Base-by-base conservation (phyloP, 1,140 invertebrate genomes). In the Macrobrachium nipponense region DNA sequence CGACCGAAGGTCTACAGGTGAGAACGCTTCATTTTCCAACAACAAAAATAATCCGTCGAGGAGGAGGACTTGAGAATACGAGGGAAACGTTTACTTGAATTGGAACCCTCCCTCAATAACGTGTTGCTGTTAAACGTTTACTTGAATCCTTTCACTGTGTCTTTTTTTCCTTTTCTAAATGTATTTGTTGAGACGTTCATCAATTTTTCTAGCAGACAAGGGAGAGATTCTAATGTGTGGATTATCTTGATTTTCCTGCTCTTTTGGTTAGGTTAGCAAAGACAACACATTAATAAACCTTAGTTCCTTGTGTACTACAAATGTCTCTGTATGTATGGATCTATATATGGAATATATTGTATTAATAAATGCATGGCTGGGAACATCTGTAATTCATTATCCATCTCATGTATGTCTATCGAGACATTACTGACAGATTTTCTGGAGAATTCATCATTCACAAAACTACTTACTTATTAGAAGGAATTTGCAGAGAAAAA, bases 301-400 rank as follows among this genome's bases (percentile, higher is more conserved):
- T 82, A 51, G 61, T 70, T 85, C 75, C 82, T 85, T 85, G 75
- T 85, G 83, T 85, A 85, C 76, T 85, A 78, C 83, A 85, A 70
- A 58, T 61, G 76, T 85, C 66, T 58, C 66, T 85, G 83, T 85
- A 85, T 85, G 83, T 85, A 85, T 85, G 83, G 83, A 85, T 85
- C 83, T 85, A 77, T 85, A 84, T 68, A 44, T 51, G 68, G 82
- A 85, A 79, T 78, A 72, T 68, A 79, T 85, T 85, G 64, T 83
- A 83, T 83, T 76, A 85, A 79, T 85, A 85, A 85, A 85, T 70
- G 79, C 51, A 85, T 85, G 83, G 83, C 83, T 85, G 83, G 83
- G 76, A 79, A 59, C 36, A 12, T 14, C 70, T 73, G 4, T 15
- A 73, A 51, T n/a, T 66, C 5, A 73, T 23, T 73, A 51, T 51